Conservation (phyloP, 2,113 vertebrate species). For the Glareola pratincola region DNA sequence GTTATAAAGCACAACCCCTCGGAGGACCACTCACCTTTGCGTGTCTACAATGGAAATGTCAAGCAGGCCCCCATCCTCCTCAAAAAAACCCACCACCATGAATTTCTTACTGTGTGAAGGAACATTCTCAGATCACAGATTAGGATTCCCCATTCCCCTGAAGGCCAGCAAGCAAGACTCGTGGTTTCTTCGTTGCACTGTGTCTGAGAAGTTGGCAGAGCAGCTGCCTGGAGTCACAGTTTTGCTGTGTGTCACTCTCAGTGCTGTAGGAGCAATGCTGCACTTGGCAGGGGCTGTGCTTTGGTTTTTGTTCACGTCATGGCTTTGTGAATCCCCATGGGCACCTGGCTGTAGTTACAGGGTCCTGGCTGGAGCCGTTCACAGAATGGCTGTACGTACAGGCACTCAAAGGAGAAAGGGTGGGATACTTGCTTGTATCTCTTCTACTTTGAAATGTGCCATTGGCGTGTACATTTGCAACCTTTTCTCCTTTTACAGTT, state of each 20-base stretch:
- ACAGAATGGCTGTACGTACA: accelerated
- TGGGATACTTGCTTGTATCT: not conserved
- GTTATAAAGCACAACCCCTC: not conserved
- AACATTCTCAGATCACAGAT: not conserved
- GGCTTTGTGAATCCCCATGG: not conserved
- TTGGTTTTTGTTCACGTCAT: accelerated
- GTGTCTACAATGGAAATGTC: not conserved
- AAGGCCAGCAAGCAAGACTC: not conserved
- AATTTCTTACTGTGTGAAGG: not conserved
- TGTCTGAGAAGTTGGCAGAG: not conserved
- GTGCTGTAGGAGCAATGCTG: not conserved
- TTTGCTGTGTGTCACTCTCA: not conserved
- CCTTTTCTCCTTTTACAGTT: not conserved
- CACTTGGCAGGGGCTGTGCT: not conserved
- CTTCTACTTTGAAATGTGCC: not conserved
- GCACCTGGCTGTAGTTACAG: accelerated
- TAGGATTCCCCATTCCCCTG: not conserved
- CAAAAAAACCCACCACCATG: not conserved
- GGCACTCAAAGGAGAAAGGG: not conserved
- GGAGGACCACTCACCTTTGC: not conserved
- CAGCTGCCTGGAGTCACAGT: not conserved
- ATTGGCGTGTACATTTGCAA: not conserved
- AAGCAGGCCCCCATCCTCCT: not conserved
- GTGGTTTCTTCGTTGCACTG: not conserved
- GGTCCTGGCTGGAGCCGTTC: not conserved